Conservation (phyloP, 2,113 vertebrate species). For the Reinhardtius hippoglossoides region DNA sequence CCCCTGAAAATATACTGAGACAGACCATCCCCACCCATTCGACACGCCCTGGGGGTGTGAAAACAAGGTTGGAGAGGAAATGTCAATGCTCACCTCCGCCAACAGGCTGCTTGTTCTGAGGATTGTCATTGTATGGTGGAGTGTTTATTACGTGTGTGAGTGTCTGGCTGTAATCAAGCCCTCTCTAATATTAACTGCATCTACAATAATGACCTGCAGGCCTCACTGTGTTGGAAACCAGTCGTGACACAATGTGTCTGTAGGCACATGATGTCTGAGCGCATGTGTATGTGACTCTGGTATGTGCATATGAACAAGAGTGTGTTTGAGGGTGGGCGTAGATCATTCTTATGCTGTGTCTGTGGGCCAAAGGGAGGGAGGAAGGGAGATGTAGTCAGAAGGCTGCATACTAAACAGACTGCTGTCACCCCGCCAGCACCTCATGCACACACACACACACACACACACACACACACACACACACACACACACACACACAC, state of each 20-base stretch:
- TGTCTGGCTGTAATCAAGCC: constrained; percentile 22
- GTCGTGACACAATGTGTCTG: constrained; percentile 47
- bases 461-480: constrained; percentile 55
- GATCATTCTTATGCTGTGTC: constrained; percentile 70
- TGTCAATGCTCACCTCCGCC: constrained; percentile 60
- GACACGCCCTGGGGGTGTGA: constrained; percentile 65
- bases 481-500: constrained; percentile 22
- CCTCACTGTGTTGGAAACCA: constrained; percentile 26
- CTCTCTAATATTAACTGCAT: constrained; percentile 36
- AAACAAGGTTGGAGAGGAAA: constrained; percentile 46
- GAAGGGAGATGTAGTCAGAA: constrained; percentile 71
- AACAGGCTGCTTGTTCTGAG: constrained; percentile 41
- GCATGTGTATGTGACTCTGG: constrained; percentile 18
- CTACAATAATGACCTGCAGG: constrained; percentile 40
- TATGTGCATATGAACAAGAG: constrained; percentile 36
- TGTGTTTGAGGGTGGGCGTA: constrained; percentile 5
- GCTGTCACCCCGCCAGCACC: constrained; percentile 75
- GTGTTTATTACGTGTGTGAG: background rate
- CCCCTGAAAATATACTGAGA: constrained; percentile 58
- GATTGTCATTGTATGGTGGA: constrained; percentile 17
- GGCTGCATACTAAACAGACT: constrained; percentile 80
- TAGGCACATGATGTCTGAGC: constrained; percentile 28
- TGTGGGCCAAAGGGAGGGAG: constrained; percentile 69
- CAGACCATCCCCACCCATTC: constrained; percentile 71
- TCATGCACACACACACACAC: constrained; percentile 42